Conservation (phyloP, 2,797 vertebrate genomes). For the Hapalemur alaotrensis region DNA sequence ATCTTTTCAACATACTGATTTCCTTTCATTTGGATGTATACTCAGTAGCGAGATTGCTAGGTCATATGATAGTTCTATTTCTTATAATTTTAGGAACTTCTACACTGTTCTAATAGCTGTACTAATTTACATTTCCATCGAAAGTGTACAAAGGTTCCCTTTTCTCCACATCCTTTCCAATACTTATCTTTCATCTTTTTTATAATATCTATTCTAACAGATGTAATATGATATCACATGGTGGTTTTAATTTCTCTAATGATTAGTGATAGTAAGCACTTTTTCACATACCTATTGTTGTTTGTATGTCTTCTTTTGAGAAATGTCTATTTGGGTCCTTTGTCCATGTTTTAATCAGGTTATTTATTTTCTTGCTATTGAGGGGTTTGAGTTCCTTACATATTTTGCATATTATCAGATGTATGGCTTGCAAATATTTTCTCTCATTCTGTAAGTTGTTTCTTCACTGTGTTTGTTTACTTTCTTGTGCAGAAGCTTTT, state of each 20-base stretch:
- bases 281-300: neutral
- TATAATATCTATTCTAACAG: neutral
- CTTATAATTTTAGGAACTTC: neutral
- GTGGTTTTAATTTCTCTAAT: neutral
- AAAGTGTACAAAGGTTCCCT: neutral
- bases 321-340: neutral
- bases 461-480: neutral
- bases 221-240: neutral
- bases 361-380: neutral
- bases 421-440: neutral
- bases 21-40: neutral
- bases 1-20: neutral
- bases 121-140: neutral
- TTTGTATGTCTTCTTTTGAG: neutral
- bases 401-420: neutral
- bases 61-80: neutral
- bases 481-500: neutral
- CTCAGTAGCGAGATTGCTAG: neutral
- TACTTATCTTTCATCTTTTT: neutral
- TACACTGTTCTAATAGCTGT: neutral
- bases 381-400: neutral
- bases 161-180: neutral
- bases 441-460: neutral
- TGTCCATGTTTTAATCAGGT: neutral
- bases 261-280: neutral